Conservation (phyloP, 1,140 invertebrate species). For the Reticulitermes speratus region DNA sequence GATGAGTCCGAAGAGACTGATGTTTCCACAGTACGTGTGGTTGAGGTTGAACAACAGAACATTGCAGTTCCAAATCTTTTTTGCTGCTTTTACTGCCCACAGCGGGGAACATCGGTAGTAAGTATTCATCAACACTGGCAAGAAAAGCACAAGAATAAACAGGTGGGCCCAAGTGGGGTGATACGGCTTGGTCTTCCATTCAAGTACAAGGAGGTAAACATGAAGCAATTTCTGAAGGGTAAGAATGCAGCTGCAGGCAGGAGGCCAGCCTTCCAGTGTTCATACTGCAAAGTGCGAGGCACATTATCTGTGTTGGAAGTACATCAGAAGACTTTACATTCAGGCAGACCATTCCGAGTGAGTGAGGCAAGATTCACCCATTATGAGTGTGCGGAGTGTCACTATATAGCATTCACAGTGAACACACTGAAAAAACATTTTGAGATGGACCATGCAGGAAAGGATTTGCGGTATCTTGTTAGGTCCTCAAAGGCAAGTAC, state of each 20-base stretch:
- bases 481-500: background rate
- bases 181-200: background rate
- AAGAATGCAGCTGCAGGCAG: background rate
- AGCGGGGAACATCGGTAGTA: slow-evolving; percentile 8
- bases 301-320: slow-evolving; percentile 12
- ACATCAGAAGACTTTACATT: slow-evolving; percentile 34
- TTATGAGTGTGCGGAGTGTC: slow-evolving; percentile 31
- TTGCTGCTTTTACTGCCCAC: slow-evolving; percentile 30
- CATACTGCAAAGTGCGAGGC: slow-evolving; percentile 29
- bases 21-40: too few relatives aligned
- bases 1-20: background rate
- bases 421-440: slow-evolving; percentile 29
- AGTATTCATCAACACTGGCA: slow-evolving; percentile 28
- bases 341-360: slow-evolving; percentile 29
- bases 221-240: slow-evolving; percentile 26
- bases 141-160: slow-evolving; percentile 18
- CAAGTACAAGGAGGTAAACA: slow-evolving; percentile 27
- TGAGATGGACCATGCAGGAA: slow-evolving; percentile 26
- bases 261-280: slow-evolving; percentile 22
- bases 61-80: background rate
- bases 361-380: slow-evolving; percentile 19
- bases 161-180: background rate
- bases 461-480: slow-evolving; percentile 19
- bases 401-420: slow-evolving; percentile 22
- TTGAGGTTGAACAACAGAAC: background rate